These are phyloP conservation scores for Microctonus aethiopoides DNA, from an alignment of 2,888 invertebrate species.

Conservation along the genomic window DNA sequence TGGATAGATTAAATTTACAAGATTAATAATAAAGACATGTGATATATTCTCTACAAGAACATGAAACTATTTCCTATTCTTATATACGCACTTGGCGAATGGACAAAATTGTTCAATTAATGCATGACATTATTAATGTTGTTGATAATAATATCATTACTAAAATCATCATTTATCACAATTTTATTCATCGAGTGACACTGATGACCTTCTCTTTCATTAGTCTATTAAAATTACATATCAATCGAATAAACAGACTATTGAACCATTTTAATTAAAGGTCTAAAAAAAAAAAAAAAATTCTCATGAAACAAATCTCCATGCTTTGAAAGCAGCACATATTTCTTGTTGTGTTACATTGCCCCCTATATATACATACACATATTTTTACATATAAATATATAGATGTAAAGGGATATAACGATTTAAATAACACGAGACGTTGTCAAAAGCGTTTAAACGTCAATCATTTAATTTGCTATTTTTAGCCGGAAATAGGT, in stretches of 20 bases:
- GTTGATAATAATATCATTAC: not conserved
- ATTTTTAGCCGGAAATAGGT: constrained; percentile 65
- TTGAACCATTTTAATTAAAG: constrained; percentile 2
- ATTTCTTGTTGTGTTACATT: not conserved
- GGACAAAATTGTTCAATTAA: not conserved
- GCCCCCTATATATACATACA: not conserved
- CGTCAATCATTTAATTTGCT: constrained; percentile 63
- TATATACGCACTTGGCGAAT: not conserved
- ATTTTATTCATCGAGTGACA: constrained; percentile 6
- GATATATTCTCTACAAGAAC: not conserved
- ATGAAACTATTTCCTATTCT: not conserved
- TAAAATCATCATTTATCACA: constrained; percentile 1
- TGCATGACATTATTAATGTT: not conserved
- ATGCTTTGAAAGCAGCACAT: not conserved
- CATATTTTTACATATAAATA: not conserved
- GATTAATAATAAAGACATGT: too few species aligned
- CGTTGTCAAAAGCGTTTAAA: constrained; percentile 46
- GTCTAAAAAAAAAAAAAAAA: not conserved
- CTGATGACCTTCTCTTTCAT: not conserved
- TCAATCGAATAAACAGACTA: not conserved
- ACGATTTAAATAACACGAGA: constrained; percentile 26
- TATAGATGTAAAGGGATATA: not conserved
- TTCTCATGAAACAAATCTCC: not conserved
- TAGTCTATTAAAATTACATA: not conserved
- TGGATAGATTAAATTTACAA: too few species aligned